Percentiles rank a stretch among this genome's conserved stretches.
These are phyloP conservation scores for Cebus imitator DNA, from an alignment of 2,113 vertebrate species.

Conservation along the genomic window DNA sequence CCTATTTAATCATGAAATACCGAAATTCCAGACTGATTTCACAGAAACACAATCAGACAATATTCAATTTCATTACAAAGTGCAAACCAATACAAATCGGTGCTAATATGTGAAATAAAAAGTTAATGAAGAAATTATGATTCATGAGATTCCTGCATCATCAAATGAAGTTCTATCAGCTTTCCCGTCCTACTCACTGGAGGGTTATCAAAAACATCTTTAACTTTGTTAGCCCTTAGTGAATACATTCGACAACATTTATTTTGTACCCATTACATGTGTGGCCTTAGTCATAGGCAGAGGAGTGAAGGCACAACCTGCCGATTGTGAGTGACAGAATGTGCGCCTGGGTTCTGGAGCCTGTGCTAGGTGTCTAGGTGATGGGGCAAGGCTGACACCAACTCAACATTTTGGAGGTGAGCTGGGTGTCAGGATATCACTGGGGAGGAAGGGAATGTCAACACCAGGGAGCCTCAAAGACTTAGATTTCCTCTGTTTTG, in stretches of 20 bases:
- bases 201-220: background rate
- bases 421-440: background rate
- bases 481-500: background rate
- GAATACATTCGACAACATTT: background rate
- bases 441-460: background rate
- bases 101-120: constrained; percentile 49
- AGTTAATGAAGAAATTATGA: constrained; percentile 46
- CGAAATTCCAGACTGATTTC: background rate
- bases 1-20: background rate
- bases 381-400: background rate
- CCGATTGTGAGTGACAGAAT: too few relatives aligned
- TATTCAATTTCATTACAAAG: background rate
- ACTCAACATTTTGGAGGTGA: background rate
- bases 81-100: background rate
- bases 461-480: background rate
- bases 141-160: background rate
- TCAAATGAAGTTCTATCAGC: background rate
- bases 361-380: background rate
- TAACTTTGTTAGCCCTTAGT: background rate
- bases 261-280: background rate
- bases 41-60: background rate
- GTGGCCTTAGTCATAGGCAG: background rate
- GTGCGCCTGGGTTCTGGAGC: background rate
- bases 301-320: background rate
- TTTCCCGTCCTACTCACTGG: background rate